Percentiles rank a stretch among this genome's conserved stretches.
Evolutionary conservation across 2,113 vertebrate genomes (phyloP).

Genomic region (Myiopsitta monachus): DNA sequence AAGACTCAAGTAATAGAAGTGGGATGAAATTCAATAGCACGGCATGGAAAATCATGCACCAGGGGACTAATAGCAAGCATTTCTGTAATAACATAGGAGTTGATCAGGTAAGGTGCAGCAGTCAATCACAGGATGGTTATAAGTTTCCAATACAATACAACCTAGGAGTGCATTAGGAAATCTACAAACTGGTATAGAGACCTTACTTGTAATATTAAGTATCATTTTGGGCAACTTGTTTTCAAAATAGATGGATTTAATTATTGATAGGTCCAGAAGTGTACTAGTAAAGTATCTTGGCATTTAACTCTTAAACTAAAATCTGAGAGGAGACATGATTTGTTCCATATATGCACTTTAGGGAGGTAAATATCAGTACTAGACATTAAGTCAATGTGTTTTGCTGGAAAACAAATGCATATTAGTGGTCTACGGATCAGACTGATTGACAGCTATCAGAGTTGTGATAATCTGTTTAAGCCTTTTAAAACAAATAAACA

Average conservation of each 20-base stretch:
- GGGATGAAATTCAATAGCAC: slow-evolving; percentile 35
- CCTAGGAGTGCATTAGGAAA: background rate
- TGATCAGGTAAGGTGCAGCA: background rate
- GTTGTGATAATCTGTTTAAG: background rate
- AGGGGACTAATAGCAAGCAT: background rate
- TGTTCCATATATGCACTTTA: background rate
- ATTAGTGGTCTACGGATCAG: background rate
- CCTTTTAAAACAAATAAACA: background rate
- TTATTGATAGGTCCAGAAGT: background rate
- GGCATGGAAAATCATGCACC: background rate
- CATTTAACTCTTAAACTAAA: background rate
- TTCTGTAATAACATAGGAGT: background rate
- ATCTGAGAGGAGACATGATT: background rate
- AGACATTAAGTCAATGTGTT: background rate
- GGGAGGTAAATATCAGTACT: background rate
- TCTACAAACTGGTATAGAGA: background rate
- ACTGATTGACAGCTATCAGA: background rate
- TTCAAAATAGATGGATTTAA: background rate
- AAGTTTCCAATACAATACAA: background rate
- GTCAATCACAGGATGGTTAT: background rate
- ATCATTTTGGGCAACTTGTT: background rate
- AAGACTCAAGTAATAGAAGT: slow-evolving; percentile 34
- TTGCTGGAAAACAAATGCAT: background rate
- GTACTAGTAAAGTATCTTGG: background rate
- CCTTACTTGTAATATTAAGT: background rate